phyloP scores from a whole-genome alignment of 2,113 vertebrate species.

The Gallinago media region DNA sequence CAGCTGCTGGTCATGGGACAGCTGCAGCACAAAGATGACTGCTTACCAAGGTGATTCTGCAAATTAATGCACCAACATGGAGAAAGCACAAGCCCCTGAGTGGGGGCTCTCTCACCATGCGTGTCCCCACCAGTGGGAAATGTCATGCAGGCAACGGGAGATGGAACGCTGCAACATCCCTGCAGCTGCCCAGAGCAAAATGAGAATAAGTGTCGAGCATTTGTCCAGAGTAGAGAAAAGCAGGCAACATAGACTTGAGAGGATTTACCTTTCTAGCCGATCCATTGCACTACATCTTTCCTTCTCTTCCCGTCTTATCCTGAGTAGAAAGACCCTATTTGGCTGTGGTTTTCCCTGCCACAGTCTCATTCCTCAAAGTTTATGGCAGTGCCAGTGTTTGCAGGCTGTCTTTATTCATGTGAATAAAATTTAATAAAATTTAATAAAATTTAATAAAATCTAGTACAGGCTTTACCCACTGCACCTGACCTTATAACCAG shows the following conservation, averaged over 20 bases:
- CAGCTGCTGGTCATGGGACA: neutral
- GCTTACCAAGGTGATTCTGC: neutral
- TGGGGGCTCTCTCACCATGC: rapidly evolving
- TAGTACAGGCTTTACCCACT: neutral
- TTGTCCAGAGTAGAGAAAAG: neutral
- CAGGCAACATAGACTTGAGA: neutral
- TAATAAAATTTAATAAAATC: neutral
- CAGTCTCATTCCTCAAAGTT: neutral
- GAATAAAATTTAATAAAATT: neutral
- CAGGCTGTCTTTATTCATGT: neutral
- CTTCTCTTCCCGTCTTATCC: neutral
- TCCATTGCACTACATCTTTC: neutral
- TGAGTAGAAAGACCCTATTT: neutral
- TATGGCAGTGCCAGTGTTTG: neutral
- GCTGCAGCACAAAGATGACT: neutral
- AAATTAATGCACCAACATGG: neutral
- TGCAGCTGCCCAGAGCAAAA: neutral
- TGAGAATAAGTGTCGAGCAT: rapidly evolving
- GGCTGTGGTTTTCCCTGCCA: neutral
- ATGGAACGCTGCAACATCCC: neutral
- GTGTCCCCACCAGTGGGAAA: neutral
- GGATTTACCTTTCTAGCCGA: neutral
- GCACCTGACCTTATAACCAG: neutral
- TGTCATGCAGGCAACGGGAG: neutral
- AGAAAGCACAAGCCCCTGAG: neutral